A percentile compares a stretch with the other conserved stretches of the same genome.
Evolutionary conservation across 2,113 vertebrate genomes (phyloP).

Genomic region (Albula glossodonta): DNA sequence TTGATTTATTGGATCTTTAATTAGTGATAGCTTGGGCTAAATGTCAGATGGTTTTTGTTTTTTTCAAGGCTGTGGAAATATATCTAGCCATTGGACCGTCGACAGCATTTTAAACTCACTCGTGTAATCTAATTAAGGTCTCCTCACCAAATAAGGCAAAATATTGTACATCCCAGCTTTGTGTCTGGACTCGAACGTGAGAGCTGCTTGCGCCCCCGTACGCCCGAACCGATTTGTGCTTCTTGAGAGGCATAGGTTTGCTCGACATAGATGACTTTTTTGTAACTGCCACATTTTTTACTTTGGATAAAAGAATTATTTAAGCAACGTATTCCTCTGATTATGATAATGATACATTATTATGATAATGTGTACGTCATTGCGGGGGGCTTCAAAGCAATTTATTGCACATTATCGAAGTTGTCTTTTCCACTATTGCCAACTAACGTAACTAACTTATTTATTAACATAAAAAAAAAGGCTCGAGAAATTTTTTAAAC

Average conservation of each 20-base stretch:
- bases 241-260: not conserved
- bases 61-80: not conserved
- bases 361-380: not conserved
- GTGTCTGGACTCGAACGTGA: conserved; percentile 33
- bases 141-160: conserved; percentile 76
- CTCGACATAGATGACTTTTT: not conserved
- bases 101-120: conserved; percentile 43
- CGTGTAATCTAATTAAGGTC: conserved; percentile 51
- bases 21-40: not conserved
- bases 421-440: not conserved
- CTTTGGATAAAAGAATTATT: not conserved
- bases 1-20: no score
- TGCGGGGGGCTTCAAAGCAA: not conserved
- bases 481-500: no score
- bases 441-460: no score
- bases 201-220: conserved; percentile 59
- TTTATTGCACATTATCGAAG: not conserved
- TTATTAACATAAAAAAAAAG: no score
- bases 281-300: not conserved
- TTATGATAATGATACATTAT: not conserved
- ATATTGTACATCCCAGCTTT: conserved; percentile 44
- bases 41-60: not conserved
- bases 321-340: not conserved
- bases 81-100: conserved; percentile 20
- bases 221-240: conserved; percentile 46